A percentile compares a stretch with the other conserved stretches of the same genome.
These are phyloP conservation scores for Episyrphus balteatus DNA, from an alignment of 1,140 invertebrate species.

Conservation along the genomic window DNA sequence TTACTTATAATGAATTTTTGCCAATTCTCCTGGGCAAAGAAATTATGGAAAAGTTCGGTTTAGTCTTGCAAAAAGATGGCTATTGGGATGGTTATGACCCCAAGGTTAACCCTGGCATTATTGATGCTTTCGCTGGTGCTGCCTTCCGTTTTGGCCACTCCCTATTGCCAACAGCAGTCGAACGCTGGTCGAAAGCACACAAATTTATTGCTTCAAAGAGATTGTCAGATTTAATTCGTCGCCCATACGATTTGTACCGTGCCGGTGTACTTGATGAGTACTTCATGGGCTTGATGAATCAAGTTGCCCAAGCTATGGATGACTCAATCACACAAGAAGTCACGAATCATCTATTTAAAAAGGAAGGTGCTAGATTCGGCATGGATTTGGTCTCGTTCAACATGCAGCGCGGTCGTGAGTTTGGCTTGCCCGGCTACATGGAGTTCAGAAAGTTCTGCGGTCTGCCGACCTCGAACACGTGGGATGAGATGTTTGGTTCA, in stretches of 20 bases:
- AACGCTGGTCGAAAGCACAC: constrained; percentile 86
- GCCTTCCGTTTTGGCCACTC: constrained; percentile 88
- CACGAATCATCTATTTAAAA: constrained; percentile 85
- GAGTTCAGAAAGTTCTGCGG: constrained; percentile 88
- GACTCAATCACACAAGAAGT: constrained; percentile 88
- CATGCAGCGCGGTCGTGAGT: constrained; percentile 86
- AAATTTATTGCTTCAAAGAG: constrained; percentile 87
- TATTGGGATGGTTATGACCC: constrained; percentile 84
- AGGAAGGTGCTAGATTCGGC: constrained; percentile 71
- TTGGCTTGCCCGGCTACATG: constrained; percentile 85
- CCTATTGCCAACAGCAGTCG: constrained; percentile 73
- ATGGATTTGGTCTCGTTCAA: constrained; percentile 91
- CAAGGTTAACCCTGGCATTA: constrained; percentile 72
- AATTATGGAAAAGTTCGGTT: constrained; percentile 82
- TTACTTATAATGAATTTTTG: constrained; percentile 90
- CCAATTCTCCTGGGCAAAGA: constrained; percentile 88
- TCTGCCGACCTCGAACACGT: constrained; percentile 63
- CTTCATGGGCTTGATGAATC: constrained; percentile 86
- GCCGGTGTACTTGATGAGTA: constrained; percentile 85
- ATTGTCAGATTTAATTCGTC: constrained; percentile 75
- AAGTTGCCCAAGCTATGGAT: constrained; percentile 90
- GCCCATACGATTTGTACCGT: constrained; percentile 82
- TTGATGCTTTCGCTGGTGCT: constrained; percentile 77
- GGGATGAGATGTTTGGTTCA: constrained; percentile 74
- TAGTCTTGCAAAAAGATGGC: constrained; percentile 72